Conservation (phyloP, 2,797 vertebrate species). For the Schizothorax lantsangensis region DNA sequence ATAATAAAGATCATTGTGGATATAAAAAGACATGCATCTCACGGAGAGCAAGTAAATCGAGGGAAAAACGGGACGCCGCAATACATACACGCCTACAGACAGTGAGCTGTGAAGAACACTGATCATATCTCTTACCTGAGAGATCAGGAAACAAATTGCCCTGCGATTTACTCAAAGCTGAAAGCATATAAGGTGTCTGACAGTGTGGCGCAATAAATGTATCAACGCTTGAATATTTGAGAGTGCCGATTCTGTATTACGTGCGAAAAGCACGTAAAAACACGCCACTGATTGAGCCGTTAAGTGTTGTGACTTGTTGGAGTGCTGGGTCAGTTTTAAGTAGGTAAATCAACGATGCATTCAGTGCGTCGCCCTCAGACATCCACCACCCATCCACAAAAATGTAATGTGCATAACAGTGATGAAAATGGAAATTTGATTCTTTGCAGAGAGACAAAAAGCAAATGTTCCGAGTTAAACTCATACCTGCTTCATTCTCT, state of each 20-base stretch:
- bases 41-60: background rate
- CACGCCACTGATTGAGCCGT: background rate
- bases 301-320: background rate
- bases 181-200: background rate
- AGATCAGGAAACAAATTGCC: slow-evolving; percentile 9
- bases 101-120: background rate
- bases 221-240: background rate
- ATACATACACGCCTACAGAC: background rate
- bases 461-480: background rate
- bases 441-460: background rate
- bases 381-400: background rate
- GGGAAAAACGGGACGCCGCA: background rate
- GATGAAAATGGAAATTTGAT: slow-evolving; percentile 22
- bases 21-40: background rate
- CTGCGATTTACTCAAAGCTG: background rate
- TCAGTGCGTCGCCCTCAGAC: background rate
- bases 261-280: background rate
- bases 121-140: slow-evolving; percentile 33
- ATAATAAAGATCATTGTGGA: slow-evolving; percentile 39
- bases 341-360: background rate
- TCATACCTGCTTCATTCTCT: background rate
- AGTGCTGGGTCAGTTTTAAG: slow-evolving; percentile 34
- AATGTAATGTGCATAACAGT: background rate
- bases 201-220: background rate
- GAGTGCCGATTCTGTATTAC: background rate